A percentile compares a stretch with the other conserved stretches of the same genome.
phyloP scores from a whole-genome alignment of 1,140 invertebrate genomes.

The Bombus waltoni region DNA sequence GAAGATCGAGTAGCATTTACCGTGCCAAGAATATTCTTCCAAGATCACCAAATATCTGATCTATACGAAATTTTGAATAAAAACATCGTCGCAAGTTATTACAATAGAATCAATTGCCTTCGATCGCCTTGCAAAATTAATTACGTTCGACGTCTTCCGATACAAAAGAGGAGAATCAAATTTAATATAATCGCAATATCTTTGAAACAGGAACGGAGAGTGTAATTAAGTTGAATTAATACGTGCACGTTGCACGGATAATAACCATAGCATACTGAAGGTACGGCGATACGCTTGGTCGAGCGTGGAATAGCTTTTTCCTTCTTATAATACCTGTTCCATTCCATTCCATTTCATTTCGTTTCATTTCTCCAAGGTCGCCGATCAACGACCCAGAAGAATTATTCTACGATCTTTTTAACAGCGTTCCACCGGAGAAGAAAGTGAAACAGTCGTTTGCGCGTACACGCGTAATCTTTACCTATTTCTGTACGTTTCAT shows the following conservation, averaged over 20 bases:
- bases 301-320: neutral
- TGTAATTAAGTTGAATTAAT: neutral
- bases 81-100: neutral
- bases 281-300: too few relatives aligned
- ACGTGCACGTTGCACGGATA: too few relatives aligned
- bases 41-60: neutral
- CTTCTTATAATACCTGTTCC: too few relatives aligned
- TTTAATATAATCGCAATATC: neutral
- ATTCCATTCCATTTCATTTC: neutral
- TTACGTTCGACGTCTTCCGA: too few relatives aligned
- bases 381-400: neutral
- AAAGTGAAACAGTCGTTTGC: constrained; percentile 29
- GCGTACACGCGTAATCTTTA: constrained; percentile 35
- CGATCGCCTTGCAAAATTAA: too few relatives aligned
- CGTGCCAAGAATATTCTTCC: neutral
- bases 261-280: too few relatives aligned
- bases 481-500: neutral
- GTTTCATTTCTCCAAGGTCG: neutral
- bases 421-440: neutral
- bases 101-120: neutral
- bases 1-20: too few relatives aligned
- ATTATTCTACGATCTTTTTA: neutral
- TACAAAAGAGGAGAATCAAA: neutral
- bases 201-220: neutral
- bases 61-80: neutral